A percentile compares a stretch with the other conserved stretches of the same genome.
Evolutionary conservation across 23 tunicate species (phyloP).

Genomic region (Clavelina lepadiformis): DNA sequence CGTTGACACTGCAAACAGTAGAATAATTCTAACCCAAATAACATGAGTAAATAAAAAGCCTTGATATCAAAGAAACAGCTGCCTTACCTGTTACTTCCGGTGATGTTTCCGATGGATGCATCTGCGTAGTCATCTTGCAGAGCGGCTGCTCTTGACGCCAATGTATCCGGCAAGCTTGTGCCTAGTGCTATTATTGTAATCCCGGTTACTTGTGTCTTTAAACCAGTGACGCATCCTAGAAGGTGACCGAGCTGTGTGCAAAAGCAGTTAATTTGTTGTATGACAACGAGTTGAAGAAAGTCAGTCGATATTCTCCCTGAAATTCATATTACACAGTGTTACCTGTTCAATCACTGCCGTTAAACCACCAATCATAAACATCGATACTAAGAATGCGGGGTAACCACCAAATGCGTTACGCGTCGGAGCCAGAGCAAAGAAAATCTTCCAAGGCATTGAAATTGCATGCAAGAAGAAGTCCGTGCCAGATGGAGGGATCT

Average conservation of each 20-base stretch:
- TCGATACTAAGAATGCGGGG: constrained; percentile 67
- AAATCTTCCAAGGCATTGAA: constrained; percentile 78
- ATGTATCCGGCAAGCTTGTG: constrained; percentile 66
- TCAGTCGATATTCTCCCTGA: too few relatives aligned
- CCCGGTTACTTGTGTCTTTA: constrained; percentile 53
- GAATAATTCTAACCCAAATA: too few relatives aligned
- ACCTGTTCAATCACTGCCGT: constrained; percentile 90
- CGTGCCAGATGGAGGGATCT: constrained; percentile 30
- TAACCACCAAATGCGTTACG: constrained; percentile 65
- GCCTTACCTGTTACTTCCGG: constrained; percentile 73
- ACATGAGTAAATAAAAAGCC: constrained; percentile 1
- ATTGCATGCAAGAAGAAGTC: constrained; percentile 77
- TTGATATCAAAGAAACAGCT: background rate
- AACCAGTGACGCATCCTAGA: constrained; percentile 47
- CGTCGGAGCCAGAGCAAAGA: constrained; percentile 89
- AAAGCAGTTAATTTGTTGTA: background rate
- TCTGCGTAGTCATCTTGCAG: constrained; percentile 60
- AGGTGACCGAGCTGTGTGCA: constrained; percentile 40
- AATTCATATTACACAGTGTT: background rate
- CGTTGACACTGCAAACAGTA: constrained; percentile 52
- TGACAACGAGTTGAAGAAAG: too few relatives aligned
- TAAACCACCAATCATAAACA: constrained; percentile 57
- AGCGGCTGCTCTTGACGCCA: constrained; percentile 72
- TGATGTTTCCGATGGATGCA: constrained; percentile 72
- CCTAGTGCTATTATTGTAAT: constrained; percentile 70